These are phyloP conservation scores for Drosophila ananassae DNA, from an alignment of 1,140 invertebrate species.

Conservation along the genomic window DNA sequence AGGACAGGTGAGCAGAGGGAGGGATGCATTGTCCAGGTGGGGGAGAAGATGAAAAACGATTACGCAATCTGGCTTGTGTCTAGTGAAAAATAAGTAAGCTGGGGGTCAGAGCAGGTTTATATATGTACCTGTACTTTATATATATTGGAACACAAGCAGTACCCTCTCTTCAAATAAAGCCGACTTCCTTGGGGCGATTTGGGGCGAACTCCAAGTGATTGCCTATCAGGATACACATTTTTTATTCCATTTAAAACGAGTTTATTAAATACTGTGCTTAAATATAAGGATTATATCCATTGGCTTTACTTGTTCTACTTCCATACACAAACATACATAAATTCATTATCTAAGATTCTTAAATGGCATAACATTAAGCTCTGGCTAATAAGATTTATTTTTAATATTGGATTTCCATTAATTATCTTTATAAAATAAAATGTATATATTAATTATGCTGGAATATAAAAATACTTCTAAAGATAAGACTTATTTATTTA, in stretches of 20 bases:
- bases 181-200: constrained; percentile 7
- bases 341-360: too few relatives aligned
- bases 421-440: not conserved
- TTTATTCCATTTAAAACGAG: not conserved
- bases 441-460: too few relatives aligned
- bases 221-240: not conserved
- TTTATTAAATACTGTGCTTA: not conserved
- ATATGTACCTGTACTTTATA: too few relatives aligned
- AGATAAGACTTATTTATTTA: too few relatives aligned
- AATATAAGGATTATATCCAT: not conserved
- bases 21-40: not conserved
- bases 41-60: constrained; percentile 32
- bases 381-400: not conserved
- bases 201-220: not conserved
- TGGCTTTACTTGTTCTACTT: not conserved
- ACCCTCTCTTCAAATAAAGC: not conserved
- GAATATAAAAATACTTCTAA: too few relatives aligned
- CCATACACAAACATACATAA: not conserved
- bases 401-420: not conserved
- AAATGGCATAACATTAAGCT: too few relatives aligned
- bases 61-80: constrained; percentile 38
- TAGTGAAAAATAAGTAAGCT: constrained; percentile 14
- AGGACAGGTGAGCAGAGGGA: not conserved
- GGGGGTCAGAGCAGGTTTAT: constrained; percentile 9
- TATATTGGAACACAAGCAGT: not conserved